Evolutionary conservation across 1,140 invertebrate genomes (phyloP).

Genomic region (Pantala flavescens): DNA sequence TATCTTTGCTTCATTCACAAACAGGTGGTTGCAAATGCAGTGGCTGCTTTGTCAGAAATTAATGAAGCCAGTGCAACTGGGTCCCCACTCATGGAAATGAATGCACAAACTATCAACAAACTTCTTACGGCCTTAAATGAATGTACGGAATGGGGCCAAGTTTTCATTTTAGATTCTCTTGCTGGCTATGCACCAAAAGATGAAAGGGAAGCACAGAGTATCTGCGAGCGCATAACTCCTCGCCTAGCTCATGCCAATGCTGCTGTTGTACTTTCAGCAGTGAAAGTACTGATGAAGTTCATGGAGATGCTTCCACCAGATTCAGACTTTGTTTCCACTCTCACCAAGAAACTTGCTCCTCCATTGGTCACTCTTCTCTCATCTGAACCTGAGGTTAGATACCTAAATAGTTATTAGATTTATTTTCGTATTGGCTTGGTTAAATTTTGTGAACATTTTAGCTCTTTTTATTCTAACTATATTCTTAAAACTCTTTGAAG

Average conservation of each 20-base stretch:
- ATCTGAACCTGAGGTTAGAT: slow-evolving; percentile 80
- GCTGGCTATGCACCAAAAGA: slow-evolving; percentile 96
- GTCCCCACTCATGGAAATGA: slow-evolving; percentile 90
- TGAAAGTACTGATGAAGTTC: slow-evolving; percentile 83
- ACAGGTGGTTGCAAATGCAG: slow-evolving; percentile 96
- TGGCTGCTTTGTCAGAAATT: slow-evolving; percentile 96
- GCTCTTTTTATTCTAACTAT: not conserved
- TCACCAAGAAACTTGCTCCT: slow-evolving; percentile 95
- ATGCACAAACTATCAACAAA: slow-evolving; percentile 96
- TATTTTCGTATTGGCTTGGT: not conserved
- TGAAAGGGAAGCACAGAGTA: slow-evolving; percentile 97
- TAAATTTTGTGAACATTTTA: slow-evolving; percentile 10
- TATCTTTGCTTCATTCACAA: not conserved
- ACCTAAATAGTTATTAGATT: not conserved
- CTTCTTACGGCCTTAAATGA: slow-evolving; percentile 96
- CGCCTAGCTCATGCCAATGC: slow-evolving; percentile 97
- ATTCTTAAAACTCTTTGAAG: no score
- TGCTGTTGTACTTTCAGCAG: slow-evolving; percentile 96
- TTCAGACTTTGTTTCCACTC: slow-evolving; percentile 84
- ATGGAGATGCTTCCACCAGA: slow-evolving; percentile 93
- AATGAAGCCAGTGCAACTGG: slow-evolving; percentile 92
- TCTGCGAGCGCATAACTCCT: slow-evolving; percentile 97
- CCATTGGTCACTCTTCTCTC: slow-evolving; percentile 97
- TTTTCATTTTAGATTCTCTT: slow-evolving; percentile 96
- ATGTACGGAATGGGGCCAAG: slow-evolving; percentile 99